Conservation (phyloP, 2,113 vertebrate species). For the Hyla sarda region DNA sequence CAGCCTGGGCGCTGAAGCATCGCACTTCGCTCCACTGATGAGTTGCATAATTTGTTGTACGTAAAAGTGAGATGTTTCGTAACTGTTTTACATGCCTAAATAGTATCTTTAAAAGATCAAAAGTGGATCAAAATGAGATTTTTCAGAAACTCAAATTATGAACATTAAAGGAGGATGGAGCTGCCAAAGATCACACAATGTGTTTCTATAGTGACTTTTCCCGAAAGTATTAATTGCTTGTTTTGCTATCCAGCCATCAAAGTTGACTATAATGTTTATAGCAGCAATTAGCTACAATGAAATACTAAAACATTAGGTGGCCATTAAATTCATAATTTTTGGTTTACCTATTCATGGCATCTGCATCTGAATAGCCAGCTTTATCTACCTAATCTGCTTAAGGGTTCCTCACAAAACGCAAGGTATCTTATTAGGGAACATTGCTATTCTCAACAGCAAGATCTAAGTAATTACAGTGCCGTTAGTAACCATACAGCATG, state of each 20-base stretch:
- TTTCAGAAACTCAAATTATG: not conserved
- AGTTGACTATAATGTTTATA: constrained; percentile 45
- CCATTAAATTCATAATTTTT: constrained; percentile 30
- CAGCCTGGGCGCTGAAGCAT: not conserved
- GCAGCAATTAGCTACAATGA: constrained; percentile 39
- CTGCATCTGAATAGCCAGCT: not conserved
- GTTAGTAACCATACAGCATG: not conserved
- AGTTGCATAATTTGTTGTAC: not conserved
- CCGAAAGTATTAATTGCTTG: constrained; percentile 54
- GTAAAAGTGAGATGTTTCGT: not conserved
- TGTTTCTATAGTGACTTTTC: constrained; percentile 52
- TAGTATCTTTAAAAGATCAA: constrained; percentile 17
- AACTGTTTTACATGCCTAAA: constrained; percentile 9
- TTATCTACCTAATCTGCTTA: constrained; percentile 1
- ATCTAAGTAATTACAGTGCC: not conserved
- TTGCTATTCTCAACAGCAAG: not conserved
- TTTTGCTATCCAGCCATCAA: constrained; percentile 47
- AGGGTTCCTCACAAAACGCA: not conserved
- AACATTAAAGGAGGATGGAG: constrained; percentile 2
- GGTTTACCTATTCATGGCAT: constrained; percentile 6
- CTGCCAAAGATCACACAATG: constrained; percentile 27
- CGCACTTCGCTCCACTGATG: constrained; percentile 1
- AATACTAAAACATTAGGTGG: not conserved
- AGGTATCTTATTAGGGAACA: not conserved
- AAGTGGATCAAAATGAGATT: constrained; percentile 22